phyloP scores from a whole-genome alignment of 1,140 invertebrate species.

The Papilio dardanus region DNA sequence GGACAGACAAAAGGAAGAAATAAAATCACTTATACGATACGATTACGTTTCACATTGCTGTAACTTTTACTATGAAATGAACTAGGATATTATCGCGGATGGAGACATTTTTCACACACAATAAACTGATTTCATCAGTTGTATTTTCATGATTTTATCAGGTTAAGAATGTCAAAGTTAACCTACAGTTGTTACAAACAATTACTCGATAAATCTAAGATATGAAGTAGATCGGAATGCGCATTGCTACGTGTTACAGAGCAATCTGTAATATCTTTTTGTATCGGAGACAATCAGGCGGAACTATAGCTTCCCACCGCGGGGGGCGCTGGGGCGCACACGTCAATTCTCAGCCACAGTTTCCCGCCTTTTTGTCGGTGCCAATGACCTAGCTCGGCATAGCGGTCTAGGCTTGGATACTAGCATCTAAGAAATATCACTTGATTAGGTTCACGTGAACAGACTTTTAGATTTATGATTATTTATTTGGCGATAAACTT shows the following conservation, averaged over 20 bases:
- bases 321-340: neutral
- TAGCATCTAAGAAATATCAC: neutral
- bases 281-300: slow-evolving; percentile 27
- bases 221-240: neutral
- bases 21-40: neutral
- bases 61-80: neutral
- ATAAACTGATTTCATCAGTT: too few species aligned
- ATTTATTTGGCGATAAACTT: neutral
- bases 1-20: neutral
- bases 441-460: neutral
- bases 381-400: slow-evolving; percentile 7
- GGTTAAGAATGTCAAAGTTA: neutral
- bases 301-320: slow-evolving; percentile 30
- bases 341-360: slow-evolving; percentile 18
- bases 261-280: slow-evolving; percentile 1
- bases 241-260: neutral
- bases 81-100: too few species aligned
- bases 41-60: too few species aligned
- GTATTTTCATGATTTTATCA: neutral
- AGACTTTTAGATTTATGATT: neutral
- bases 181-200: neutral
- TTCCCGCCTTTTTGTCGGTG: slow-evolving; percentile 27
- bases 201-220: neutral
- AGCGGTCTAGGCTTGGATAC: slow-evolving; percentile 25
- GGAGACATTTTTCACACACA: too few species aligned